phyloP scores from a whole-genome alignment of 2,113 vertebrate genomes.

The Ovibos moschatus region DNA sequence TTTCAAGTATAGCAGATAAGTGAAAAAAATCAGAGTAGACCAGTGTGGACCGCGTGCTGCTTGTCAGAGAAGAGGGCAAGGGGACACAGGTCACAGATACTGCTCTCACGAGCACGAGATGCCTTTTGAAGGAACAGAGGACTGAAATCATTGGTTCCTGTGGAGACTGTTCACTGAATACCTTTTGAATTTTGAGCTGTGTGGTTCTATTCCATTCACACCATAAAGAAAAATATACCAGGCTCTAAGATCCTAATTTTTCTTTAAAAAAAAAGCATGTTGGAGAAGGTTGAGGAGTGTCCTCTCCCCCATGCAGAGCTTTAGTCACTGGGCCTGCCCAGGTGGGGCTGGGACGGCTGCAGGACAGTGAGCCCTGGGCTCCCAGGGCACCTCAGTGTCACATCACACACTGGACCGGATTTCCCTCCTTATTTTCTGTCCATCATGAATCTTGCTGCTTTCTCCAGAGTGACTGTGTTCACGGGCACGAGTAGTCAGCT shows the following conservation, averaged over 20 bases:
- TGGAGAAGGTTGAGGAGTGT: not conserved
- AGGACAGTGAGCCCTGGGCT: not conserved
- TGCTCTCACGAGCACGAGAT: not conserved
- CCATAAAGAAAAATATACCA: not conserved
- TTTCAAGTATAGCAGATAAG: not conserved
- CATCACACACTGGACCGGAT: not conserved
- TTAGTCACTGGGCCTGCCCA: not conserved
- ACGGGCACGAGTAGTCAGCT: no score
- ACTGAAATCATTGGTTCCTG: not conserved
- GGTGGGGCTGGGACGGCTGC: not conserved
- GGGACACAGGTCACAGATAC: fast-evolving
- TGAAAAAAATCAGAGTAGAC: not conserved
- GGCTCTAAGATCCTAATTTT: not conserved
- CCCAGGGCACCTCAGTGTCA: not conserved
- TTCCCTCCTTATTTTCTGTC: not conserved
- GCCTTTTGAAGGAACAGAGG: not conserved
- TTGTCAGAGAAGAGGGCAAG: not conserved
- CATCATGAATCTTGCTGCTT: not conserved
- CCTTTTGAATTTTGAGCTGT: not conserved
- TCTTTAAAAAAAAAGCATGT: not conserved
- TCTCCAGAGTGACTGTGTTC: not conserved
- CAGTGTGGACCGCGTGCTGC: not conserved
- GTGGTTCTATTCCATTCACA: not conserved
- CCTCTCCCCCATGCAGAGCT: not conserved
- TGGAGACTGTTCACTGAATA: not conserved